phyloP scores from a whole-genome alignment of 1,140 invertebrate species.

The Apocrypta bakeri region DNA sequence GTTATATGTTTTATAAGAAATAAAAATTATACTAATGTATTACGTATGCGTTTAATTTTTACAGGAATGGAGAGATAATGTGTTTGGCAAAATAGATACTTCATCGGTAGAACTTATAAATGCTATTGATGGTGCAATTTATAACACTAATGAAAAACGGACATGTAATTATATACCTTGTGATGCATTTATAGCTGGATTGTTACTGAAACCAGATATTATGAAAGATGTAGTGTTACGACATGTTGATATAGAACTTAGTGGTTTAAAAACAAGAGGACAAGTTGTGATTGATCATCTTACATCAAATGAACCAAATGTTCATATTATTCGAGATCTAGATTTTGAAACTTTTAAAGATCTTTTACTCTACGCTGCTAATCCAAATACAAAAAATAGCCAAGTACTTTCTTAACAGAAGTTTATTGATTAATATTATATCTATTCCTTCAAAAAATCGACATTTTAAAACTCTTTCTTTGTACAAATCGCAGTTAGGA shows the following conservation, averaged over 20 bases:
- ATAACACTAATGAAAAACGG: constrained; percentile 58
- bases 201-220: constrained; percentile 71
- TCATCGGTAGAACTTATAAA: constrained; percentile 74
- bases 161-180: constrained; percentile 73
- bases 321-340: constrained; percentile 74
- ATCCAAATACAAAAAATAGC: constrained; percentile 56
- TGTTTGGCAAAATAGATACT: constrained; percentile 69
- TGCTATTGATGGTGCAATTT: constrained; percentile 73
- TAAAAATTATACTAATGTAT: constrained; percentile 8
- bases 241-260: constrained; percentile 77
- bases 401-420: constrained; percentile 36
- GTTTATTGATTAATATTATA: constrained; percentile 32
- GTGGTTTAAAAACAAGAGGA: constrained; percentile 76
- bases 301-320: constrained; percentile 73
- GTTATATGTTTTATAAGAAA: constrained; percentile 50
- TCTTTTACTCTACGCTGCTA: constrained; percentile 65
- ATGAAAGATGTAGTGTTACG: constrained; percentile 59
- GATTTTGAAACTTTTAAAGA: constrained; percentile 74
- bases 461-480: constrained; percentile 33
- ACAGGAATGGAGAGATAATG: constrained; percentile 77
- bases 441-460: background rate
- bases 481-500: constrained; percentile 40
- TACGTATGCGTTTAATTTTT: constrained; percentile 58
- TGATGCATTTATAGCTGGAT: constrained; percentile 76
- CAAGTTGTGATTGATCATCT: constrained; percentile 78